These are phyloP conservation scores for Xiphophorus birchmanni DNA, from an alignment of 2,797 vertebrate genomes.

Conservation along the genomic window DNA sequence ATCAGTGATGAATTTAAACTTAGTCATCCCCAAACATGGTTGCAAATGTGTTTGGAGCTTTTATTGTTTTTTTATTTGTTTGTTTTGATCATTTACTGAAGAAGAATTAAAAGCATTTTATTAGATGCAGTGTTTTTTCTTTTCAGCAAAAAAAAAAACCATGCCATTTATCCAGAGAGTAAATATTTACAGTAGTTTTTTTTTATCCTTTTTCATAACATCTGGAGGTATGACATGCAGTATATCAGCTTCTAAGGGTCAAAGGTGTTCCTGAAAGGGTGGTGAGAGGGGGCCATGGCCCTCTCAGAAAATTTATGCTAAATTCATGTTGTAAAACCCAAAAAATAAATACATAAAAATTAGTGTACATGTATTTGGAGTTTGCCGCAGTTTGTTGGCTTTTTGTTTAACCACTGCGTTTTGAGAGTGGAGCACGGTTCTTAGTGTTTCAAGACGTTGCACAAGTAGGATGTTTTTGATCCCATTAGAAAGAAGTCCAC, in stretches of 20 bases:
- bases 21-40: neutral
- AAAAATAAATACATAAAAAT: too few species aligned
- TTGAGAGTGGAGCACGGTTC: neutral
- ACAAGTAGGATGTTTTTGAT: neutral
- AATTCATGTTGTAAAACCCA: too few species aligned
- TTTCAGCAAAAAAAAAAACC: neutral
- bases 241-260: neutral
- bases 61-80: neutral
- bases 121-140: neutral
- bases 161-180: neutral
- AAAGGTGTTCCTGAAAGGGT: neutral
- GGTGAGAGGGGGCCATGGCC: too few species aligned
- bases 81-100: neutral
- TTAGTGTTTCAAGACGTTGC: neutral
- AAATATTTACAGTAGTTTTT: neutral
- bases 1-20: neutral
- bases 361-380: neutral
- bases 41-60: neutral
- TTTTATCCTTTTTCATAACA: neutral
- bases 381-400: neutral
- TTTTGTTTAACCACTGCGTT: neutral
- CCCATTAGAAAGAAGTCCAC: neutral
- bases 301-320: neutral
- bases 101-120: neutral
- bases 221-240: neutral